These are phyloP conservation scores for Nymphalis c-album DNA, from an alignment of 2,888 invertebrate genomes.

Conservation along the genomic window DNA sequence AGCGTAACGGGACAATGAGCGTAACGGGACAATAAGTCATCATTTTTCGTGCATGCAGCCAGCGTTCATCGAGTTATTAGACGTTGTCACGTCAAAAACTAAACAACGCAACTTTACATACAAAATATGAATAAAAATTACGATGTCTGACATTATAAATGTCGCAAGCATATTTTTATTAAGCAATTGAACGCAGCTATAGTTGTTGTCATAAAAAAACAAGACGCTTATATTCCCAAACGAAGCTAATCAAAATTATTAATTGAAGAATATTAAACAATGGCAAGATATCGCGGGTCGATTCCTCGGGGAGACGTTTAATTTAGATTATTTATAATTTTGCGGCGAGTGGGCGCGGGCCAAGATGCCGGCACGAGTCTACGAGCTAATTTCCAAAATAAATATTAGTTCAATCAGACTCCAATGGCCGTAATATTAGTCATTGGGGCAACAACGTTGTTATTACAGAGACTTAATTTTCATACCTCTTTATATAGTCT, in stretches of 20 bases:
- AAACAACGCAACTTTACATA: too few relatives aligned
- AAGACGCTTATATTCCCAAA: not conserved
- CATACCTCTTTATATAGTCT: constrained; percentile 21
- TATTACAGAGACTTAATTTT: constrained; percentile 31
- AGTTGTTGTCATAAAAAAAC: not conserved
- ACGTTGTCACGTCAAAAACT: too few relatives aligned
- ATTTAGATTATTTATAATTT: constrained; percentile 75
- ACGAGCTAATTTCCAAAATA: constrained; percentile 79
- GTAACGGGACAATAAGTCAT: too few relatives aligned
- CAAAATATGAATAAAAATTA: too few relatives aligned
- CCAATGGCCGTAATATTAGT: constrained; percentile 40
- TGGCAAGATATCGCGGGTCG: constrained; percentile 49
- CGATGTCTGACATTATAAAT: too few relatives aligned
- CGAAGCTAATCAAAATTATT: constrained; percentile 65
- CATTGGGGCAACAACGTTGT: constrained; percentile 34
- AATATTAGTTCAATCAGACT: constrained; percentile 76
- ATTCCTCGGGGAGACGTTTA: constrained; percentile 62
- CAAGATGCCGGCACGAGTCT: constrained; percentile 54
- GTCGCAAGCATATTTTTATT: not conserved
- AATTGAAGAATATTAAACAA: constrained; percentile 74
- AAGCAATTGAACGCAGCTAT: not conserved
- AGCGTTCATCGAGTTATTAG: too few relatives aligned
- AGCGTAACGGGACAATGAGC: too few relatives aligned
- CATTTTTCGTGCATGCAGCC: too few relatives aligned
- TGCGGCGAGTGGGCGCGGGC: constrained; percentile 49